These are phyloP conservation scores for Brachionus calyciflorus DNA, from an alignment of 1,140 invertebrate species.

Conservation along the genomic window DNA sequence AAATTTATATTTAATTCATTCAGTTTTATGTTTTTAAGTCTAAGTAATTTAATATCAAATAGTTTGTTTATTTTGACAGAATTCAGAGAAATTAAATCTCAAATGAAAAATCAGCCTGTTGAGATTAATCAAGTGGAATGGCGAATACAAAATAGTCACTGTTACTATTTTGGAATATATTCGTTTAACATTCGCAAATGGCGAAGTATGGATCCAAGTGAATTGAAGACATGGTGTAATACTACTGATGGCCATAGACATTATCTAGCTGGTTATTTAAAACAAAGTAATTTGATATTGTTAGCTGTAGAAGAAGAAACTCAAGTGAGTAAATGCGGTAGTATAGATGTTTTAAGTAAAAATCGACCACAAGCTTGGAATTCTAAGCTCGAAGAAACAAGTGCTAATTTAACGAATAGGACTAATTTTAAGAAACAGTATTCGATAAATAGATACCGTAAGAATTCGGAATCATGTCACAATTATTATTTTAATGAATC, in stretches of 20 bases:
- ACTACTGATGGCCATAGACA: background rate
- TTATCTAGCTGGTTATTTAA: conserved; percentile 39
- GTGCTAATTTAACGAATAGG: background rate
- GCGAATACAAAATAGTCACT: conserved; percentile 21
- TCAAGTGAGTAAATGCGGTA: conserved; percentile 27
- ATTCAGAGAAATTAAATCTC: background rate
- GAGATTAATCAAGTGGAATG: conserved; percentile 17
- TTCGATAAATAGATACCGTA: conserved; percentile 41
- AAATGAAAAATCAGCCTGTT: background rate
- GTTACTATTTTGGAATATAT: conserved; percentile 39
- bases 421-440: conserved; percentile 4
- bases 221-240: conserved; percentile 15
- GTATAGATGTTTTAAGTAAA: background rate
- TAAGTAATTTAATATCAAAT: background rate
- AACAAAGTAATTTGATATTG: conserved; percentile 27
- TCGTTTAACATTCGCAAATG: conserved; percentile 34
- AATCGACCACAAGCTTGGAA: background rate
- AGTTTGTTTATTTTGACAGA: background rate
- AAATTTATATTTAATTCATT: background rate
- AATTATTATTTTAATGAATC: conserved; percentile 40
- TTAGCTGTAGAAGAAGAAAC: conserved; percentile 21
- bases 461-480: conserved; percentile 40
- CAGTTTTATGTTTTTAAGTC: background rate
- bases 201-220: background rate
- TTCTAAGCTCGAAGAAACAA: background rate